Base-by-base conservation (phyloP, 2,888 invertebrate species). In the Cataglyphis altisquamis region DNA sequence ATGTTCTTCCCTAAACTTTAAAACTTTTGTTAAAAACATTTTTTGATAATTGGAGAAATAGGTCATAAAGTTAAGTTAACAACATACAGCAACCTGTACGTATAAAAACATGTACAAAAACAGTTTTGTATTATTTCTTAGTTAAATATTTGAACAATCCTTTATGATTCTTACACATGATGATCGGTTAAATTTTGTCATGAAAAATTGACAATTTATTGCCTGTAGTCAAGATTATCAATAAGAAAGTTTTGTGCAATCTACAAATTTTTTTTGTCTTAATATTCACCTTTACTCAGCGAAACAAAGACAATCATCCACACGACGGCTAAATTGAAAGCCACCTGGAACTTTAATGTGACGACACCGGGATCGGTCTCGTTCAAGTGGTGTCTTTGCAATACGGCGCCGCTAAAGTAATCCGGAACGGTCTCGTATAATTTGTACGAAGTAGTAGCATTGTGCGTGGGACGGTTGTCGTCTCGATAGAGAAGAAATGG, bases 241-340 rank as follows among this genome's bases (percentile, higher is more conserved):
- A 55, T 25, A 39, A 21, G 8, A 55, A 60, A 36, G 36, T 2
- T 74, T 60, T 12, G 8, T 62, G 1, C 21, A 15, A 21, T 21
- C 3, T 45, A n/a, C 29, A 5, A 8, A 9, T 18, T 9, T 55
- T 9, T 64, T 21, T 52, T 3, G 18, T 48, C 25, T 1, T 36
- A 73, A 52, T 12, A 25, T 39, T 12, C 89, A 96, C 96, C 98
- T 96, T 98, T 98, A 94, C 98, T 98, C 32, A 98, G 96, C 64
- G 97, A 97, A 32, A 98, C 96, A 93, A 98, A 98, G 8, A 98
- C 97, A 70, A 98, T 97, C 96, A 98, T 97, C 98, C 98, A 98
- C 32, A 98, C 97, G 5, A 98, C 97, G 0, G 98, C 98, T 94
- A 98, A 95, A 94, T 98, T 98, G 95, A 98, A 98, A 3, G 98